Percentiles rank a stretch among this genome's conserved stretches.
These are phyloP conservation scores for Stichopus horrens DNA, from an alignment of 53 echinoderm and acorn worm species.

Conservation along the genomic window DNA sequence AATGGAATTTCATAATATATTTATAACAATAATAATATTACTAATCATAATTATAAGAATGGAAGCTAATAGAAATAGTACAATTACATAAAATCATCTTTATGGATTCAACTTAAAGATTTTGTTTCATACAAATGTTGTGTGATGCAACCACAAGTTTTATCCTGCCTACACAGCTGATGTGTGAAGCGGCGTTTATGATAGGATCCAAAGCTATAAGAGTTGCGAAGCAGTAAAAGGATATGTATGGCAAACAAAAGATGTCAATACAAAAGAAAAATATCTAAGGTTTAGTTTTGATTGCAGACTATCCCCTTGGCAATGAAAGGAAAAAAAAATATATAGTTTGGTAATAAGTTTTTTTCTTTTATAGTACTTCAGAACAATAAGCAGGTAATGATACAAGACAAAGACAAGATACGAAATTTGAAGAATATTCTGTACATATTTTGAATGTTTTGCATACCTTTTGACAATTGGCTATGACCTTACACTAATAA, in stretches of 20 bases:
- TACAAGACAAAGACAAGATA: neutral
- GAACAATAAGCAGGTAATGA: constrained; percentile 7
- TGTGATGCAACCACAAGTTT: too few species aligned
- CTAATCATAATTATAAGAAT: neutral
- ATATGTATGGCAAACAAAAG: too few species aligned
- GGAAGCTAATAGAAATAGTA: neutral
- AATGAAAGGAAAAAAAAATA: neutral
- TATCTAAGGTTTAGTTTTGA: neutral
- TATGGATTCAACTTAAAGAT: too few species aligned
- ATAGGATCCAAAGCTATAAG: too few species aligned
- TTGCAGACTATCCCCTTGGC: constrained; percentile 34
- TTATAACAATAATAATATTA: neutral
- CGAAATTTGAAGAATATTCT: neutral
- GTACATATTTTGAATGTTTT: constrained; percentile 23
- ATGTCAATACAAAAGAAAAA: neutral
- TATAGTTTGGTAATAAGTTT: neutral
- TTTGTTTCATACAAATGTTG: too few species aligned
- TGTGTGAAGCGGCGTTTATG: too few species aligned
- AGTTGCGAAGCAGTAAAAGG: too few species aligned
- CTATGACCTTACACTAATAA: constrained; percentile 7
- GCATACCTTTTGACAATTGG: constrained; percentile 32
- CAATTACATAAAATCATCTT: neutral
- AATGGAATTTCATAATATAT: constrained; percentile 1
- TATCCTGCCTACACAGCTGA: too few species aligned
- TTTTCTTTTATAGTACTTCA: constrained; percentile 32